A percentile compares a stretch with the other conserved stretches of the same genome.
Evolutionary conservation across 92 coral and sea anemone genomes (phyloP).

Genomic region (Galaxea fascicularis): DNA sequence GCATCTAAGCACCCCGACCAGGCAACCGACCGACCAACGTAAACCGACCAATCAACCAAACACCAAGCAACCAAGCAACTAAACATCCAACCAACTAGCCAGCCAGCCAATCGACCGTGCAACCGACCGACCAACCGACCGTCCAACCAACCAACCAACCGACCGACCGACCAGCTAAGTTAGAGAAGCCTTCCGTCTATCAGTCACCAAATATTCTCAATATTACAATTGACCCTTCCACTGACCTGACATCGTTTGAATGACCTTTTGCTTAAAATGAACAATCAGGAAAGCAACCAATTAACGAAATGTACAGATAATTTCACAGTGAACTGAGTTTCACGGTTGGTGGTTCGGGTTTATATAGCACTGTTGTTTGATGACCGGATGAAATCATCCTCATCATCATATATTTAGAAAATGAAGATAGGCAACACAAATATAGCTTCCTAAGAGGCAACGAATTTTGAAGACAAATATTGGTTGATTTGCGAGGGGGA

Average conservation of each 20-base stretch:
- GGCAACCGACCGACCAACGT: neutral
- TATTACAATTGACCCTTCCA: neutral
- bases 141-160: neutral
- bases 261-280: too few species aligned
- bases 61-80: neutral
- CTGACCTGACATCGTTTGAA: conserved; percentile 22
- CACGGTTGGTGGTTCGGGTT: conserved; percentile 9
- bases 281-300: too few species aligned
- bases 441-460: neutral
- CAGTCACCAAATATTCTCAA: neutral
- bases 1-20: neutral
- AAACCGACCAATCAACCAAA: too few species aligned
- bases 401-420: conserved; percentile 6
- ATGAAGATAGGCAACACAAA: neutral
- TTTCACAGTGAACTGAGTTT: neutral
- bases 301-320: neutral
- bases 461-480: neutral
- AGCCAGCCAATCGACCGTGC: neutral
- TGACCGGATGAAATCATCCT: conserved; percentile 19
- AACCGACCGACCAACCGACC: neutral
- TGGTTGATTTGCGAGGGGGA: neutral
- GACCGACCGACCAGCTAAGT: neutral
- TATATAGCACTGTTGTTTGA: conserved; percentile 19
- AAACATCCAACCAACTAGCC: neutral
- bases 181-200: too few species aligned